Conservation (phyloP, 2,797 vertebrate species). For the Cyprinella venusta region DNA sequence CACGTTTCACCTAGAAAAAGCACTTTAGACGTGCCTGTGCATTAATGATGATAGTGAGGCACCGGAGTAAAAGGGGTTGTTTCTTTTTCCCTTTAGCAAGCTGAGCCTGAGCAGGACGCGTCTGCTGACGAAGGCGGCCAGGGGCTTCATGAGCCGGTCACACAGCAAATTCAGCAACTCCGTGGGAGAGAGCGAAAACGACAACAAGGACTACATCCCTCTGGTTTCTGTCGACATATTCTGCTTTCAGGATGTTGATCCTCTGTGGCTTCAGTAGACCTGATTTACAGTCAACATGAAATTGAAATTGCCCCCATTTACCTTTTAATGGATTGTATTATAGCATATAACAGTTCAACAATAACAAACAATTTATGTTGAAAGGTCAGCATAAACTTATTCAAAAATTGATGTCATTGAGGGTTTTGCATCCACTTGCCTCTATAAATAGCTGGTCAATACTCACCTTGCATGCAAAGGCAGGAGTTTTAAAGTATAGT, state of each 20-base stretch:
- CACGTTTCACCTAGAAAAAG: neutral
- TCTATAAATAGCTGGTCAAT: neutral
- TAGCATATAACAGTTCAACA: neutral
- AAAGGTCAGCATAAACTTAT: neutral
- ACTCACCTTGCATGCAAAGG: neutral
- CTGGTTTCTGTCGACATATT: conserved; percentile 75
- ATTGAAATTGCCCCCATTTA: neutral
- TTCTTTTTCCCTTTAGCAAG: conserved; percentile 68
- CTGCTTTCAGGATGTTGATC: neutral
- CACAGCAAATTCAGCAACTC: conserved; percentile 80
- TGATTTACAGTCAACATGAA: neutral
- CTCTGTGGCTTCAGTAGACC: neutral
- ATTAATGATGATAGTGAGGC: conserved; percentile 15
- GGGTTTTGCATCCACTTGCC: neutral
- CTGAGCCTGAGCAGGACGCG: conserved; percentile 87
- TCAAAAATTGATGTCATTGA: neutral
- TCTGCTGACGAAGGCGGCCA: conserved; percentile 87
- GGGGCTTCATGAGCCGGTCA: conserved; percentile 89
- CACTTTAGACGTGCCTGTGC: neutral
- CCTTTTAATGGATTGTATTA: neutral
- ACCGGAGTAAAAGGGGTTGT: neutral
- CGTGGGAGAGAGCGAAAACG: conserved; percentile 76
- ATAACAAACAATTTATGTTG: neutral
- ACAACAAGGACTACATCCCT: conserved; percentile 89
- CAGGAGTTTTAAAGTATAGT: conserved; percentile 1